Evolutionary conservation across 92 coral and sea anemone genomes (phyloP).

Genomic region (Porites rus): DNA sequence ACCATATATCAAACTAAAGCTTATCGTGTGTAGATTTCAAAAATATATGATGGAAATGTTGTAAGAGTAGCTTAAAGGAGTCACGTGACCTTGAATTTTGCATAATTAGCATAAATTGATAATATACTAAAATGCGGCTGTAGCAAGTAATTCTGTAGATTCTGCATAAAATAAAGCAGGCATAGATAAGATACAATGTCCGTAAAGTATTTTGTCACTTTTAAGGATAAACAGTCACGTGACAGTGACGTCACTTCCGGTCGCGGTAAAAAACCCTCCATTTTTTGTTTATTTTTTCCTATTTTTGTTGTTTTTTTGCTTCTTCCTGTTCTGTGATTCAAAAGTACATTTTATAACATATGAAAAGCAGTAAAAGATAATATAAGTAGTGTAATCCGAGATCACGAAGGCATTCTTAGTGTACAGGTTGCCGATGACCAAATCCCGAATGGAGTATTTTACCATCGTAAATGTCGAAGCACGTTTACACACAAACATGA

Average conservation of each 20-base stretch:
- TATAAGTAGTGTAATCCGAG: constrained; percentile 20
- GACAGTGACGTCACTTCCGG: too few species aligned
- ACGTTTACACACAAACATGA: constrained; percentile 57
- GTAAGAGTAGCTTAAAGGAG: constrained; percentile 29
- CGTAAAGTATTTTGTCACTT: too few species aligned
- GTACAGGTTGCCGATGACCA: constrained; percentile 47
- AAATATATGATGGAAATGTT: constrained; percentile 42
- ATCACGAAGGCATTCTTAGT: constrained; percentile 48
- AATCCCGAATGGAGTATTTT: constrained; percentile 45
- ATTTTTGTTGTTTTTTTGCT: too few species aligned
- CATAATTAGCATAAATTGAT: constrained; percentile 4
- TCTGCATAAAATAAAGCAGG: too few species aligned
- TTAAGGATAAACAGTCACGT: too few species aligned
- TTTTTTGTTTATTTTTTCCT: too few species aligned
- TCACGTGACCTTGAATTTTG: constrained; percentile 38
- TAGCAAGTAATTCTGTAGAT: too few species aligned
- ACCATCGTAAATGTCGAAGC: constrained; percentile 44
- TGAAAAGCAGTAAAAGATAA: neutral
- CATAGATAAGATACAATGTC: too few species aligned
- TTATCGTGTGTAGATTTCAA: constrained; percentile 29
- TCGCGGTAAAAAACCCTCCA: too few species aligned
- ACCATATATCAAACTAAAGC: constrained; percentile 4
- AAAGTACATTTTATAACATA: neutral
- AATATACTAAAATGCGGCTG: neutral
- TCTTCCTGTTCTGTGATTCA: neutral